Conservation (phyloP, 2,113 vertebrate genomes). For the Elephantulus edwardii region DNA sequence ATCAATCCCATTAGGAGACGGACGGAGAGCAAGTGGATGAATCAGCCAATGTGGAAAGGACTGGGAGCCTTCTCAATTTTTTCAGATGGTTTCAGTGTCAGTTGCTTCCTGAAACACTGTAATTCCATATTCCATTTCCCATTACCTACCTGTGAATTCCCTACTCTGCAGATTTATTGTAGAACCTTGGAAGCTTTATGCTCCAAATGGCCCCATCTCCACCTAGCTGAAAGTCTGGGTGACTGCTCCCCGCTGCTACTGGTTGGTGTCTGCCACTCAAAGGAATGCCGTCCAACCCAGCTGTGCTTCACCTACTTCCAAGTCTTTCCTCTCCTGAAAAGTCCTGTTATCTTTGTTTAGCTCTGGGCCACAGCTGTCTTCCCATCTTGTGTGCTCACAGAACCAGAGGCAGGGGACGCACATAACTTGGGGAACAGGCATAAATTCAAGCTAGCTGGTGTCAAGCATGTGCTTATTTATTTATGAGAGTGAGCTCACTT, state of each 20-base stretch:
- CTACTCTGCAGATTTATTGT: background rate
- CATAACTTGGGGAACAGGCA: background rate
- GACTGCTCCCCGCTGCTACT: background rate
- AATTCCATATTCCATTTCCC: background rate
- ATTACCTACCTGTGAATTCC: background rate
- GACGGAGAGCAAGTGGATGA: slow-evolving; percentile 17
- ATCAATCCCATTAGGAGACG: slow-evolving; percentile 61
- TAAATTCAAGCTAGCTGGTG: background rate
- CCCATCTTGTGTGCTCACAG: background rate
- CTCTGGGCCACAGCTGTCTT: background rate
- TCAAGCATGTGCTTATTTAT: background rate
- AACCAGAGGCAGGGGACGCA: background rate
- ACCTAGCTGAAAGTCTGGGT: accelerated
- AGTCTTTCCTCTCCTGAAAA: background rate
- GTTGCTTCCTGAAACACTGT: slow-evolving; percentile 49
- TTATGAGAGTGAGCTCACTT: background rate
- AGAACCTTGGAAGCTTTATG: background rate
- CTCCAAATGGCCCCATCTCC: background rate
- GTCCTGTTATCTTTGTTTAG: background rate
- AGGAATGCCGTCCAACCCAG: background rate
- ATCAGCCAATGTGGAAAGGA: background rate
- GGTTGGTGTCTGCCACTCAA: accelerated
- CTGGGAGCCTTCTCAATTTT: background rate
- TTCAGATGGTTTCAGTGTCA: background rate
- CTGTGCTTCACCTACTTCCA: background rate